These are phyloP conservation scores for Enteromius anoplus DNA, from an alignment of 2,797 vertebrate species.

Conservation along the genomic window DNA sequence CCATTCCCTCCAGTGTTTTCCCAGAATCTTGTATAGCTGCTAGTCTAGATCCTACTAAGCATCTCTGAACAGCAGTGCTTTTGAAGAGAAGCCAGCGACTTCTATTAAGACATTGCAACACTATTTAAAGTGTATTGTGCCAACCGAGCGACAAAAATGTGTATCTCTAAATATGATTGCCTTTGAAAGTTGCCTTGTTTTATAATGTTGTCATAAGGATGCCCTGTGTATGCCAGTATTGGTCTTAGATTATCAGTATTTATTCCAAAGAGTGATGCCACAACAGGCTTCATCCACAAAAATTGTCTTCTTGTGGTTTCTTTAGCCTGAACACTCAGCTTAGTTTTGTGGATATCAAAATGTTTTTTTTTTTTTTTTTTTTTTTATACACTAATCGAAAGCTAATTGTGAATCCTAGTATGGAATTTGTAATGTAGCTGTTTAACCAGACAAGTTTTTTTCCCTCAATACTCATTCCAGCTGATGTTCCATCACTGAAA, in stretches of 20 bases:
- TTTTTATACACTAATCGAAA: background rate
- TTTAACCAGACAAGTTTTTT: background rate
- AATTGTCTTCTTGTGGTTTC: background rate
- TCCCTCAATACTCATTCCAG: background rate
- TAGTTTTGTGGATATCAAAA: background rate
- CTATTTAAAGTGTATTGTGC: conserved; percentile 15
- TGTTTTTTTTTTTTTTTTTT: background rate
- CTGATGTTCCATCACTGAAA: background rate
- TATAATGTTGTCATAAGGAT: conserved; percentile 16
- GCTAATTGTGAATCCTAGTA: background rate
- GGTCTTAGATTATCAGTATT: conserved; percentile 20
- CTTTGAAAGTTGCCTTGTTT: conserved; percentile 26
- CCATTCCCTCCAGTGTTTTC: background rate
- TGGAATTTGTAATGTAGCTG: background rate
- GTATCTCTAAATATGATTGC: background rate
- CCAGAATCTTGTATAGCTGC: background rate
- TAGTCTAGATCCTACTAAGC: background rate
- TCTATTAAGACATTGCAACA: background rate
- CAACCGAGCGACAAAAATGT: background rate
- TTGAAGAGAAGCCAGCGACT: background rate
- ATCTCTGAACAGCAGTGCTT: background rate
- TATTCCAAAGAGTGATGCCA: conserved; percentile 41
- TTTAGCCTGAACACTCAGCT: background rate
- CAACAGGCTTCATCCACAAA: background rate
- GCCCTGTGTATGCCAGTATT: conserved; percentile 28